These are phyloP conservation scores for Tenrec ecaudatus DNA, from an alignment of 2,113 vertebrate genomes.

Conservation along the genomic window DNA sequence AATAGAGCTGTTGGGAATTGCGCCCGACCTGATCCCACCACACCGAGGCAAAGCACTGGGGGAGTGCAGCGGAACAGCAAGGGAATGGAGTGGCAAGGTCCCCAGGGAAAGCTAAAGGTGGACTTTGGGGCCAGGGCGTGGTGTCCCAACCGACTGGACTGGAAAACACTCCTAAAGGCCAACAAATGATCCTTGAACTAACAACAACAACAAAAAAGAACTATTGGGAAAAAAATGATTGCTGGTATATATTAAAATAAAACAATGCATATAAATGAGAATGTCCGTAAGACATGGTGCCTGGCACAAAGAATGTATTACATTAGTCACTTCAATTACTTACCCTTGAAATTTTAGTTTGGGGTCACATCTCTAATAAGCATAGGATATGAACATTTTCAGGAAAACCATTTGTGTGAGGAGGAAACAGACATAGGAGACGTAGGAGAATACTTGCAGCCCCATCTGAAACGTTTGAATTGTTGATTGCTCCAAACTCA, in stretches of 20 bases:
- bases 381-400: background rate
- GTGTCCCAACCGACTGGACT: too few species aligned
- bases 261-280: background rate
- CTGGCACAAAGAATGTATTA: background rate
- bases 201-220: too few species aligned
- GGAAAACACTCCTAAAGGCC: too few species aligned
- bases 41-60: too few species aligned
- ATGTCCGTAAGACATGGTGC: background rate
- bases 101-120: too few species aligned
- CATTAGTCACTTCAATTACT: background rate
- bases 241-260: background rate
- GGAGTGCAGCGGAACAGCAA: too few species aligned
- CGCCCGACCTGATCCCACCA: too few species aligned
- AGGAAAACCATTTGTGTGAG: constrained; percentile 8
- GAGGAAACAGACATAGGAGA: too few species aligned
- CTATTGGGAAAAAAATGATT: background rate
- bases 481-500: background rate
- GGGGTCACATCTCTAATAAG: background rate
- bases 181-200: too few species aligned
- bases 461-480: background rate
- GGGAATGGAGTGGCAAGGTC: too few species aligned
- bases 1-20: too few species aligned
- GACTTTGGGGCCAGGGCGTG: too few species aligned
- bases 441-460: background rate
- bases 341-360: background rate